Evolutionary conservation across 2,888 invertebrate genomes (phyloP).

Genomic region (Eulithis testata): DNA sequence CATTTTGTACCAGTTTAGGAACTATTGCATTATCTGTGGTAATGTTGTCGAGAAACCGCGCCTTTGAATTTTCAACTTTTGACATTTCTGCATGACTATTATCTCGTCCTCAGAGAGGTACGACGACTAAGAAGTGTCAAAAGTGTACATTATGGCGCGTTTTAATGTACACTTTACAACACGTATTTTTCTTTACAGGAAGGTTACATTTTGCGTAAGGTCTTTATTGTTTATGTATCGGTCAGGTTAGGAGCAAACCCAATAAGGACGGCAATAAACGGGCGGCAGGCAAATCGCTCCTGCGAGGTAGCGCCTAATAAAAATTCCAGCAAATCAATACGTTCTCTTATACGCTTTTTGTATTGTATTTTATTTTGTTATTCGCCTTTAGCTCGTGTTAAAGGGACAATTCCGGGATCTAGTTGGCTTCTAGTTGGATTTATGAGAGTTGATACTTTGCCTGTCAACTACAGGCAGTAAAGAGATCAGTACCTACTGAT

Average conservation of each 20-base stretch:
- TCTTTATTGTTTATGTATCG: conserved; percentile 7
- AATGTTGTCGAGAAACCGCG: too few relatives aligned
- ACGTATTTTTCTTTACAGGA: too few relatives aligned
- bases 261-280: conserved; percentile 63
- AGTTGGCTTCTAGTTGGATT: conserved; percentile 49
- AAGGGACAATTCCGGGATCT: conserved; percentile 81
- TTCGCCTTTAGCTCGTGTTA: conserved; percentile 78
- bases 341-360: conserved; percentile 82
- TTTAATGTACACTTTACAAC: too few relatives aligned
- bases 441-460: conserved; percentile 53
- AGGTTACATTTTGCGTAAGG: too few relatives aligned
- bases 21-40: too few relatives aligned
- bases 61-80: too few relatives aligned
- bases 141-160: too few relatives aligned
- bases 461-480: not conserved
- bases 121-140: too few relatives aligned
- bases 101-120: too few relatives aligned
- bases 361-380: conserved; percentile 83
- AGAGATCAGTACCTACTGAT: too few relatives aligned
- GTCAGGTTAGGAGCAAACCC: conserved; percentile 39
- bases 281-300: conserved; percentile 62
- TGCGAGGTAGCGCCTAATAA: conserved; percentile 81
- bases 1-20: too few relatives aligned
- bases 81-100: too few relatives aligned
- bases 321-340: conserved; percentile 85